A percentile compares a stretch with the other conserved stretches of the same genome.
These are phyloP conservation scores for Siphonodentalium dalli DNA, from an alignment of 2,888 invertebrate species.

Conservation along the genomic window DNA sequence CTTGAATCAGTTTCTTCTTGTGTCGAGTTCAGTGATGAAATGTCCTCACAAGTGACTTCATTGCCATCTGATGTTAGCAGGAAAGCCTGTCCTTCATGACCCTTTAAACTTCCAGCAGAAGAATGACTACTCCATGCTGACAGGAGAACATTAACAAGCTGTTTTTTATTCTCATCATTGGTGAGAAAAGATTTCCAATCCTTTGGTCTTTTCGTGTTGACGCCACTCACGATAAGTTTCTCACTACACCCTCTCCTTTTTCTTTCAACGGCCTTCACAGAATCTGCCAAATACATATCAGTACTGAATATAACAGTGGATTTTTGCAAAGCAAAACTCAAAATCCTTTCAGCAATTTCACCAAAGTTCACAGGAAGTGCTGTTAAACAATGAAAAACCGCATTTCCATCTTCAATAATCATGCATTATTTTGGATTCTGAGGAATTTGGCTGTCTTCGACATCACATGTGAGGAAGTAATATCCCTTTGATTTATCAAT, in stretches of 20 bases:
- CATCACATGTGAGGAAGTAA: neutral
- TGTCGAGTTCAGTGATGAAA: no score
- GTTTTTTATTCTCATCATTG: slow-evolving; percentile 8
- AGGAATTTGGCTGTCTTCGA: neutral
- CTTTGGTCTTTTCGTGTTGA: slow-evolving; percentile 9
- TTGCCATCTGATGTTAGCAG: no score
- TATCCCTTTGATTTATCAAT: neutral
- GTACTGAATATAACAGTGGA: slow-evolving; percentile 18
- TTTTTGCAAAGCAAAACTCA: no score
- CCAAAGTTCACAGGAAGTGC: slow-evolving; percentile 16
- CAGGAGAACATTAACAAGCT: neutral
- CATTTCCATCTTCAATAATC: slow-evolving; percentile 17
- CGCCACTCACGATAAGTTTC: slow-evolving; percentile 5
- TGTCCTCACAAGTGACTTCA: no score
- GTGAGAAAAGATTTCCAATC: slow-evolving; percentile 19
- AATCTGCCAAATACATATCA: neutral
- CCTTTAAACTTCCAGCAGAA: no score
- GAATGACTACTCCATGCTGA: no score
- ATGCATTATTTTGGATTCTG: no score
- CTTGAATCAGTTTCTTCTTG: no score
- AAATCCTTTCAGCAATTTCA: slow-evolving; percentile 12
- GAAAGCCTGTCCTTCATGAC: no score
- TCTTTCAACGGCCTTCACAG: slow-evolving; percentile 9
- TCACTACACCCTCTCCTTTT: slow-evolving; percentile 3
- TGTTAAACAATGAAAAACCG: slow-evolving; percentile 15